These are phyloP conservation scores for Bombus terrestris DNA, from an alignment of 1,140 invertebrate species.

Conservation along the genomic window DNA sequence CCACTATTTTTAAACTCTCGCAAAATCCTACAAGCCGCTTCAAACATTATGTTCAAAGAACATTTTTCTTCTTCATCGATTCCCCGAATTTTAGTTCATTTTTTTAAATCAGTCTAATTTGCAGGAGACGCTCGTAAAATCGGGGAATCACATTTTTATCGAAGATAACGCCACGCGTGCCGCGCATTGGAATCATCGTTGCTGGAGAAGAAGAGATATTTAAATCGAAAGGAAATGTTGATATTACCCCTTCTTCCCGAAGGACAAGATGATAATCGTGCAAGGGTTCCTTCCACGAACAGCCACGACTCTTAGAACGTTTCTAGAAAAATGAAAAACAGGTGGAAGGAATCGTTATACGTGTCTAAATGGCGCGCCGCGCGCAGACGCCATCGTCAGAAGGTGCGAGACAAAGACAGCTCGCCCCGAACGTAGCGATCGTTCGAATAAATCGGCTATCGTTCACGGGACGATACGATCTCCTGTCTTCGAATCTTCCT, in stretches of 20 bases:
- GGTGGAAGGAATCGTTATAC: conserved; percentile 18
- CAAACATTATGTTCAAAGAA: neutral
- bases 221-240: neutral
- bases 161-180: neutral
- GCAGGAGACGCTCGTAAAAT: neutral
- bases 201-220: neutral
- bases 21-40: neutral
- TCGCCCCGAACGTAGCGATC: neutral
- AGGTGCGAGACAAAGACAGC: neutral
- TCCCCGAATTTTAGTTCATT: neutral
- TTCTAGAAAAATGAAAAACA: conserved; percentile 46
- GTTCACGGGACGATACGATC: neutral
- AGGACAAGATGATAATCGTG: neutral
- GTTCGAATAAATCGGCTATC: neutral
- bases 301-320: neutral
- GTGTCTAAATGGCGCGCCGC: neutral
- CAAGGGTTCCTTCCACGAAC: conserved; percentile 4
- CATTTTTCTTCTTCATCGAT: neutral
- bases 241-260: neutral
- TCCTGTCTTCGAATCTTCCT: neutral
- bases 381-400: neutral
- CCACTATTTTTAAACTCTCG: neutral
- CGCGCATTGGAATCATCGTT: neutral
- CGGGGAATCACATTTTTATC: neutral
- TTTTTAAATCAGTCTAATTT: conserved; percentile 9